phyloP scores from a whole-genome alignment of 1,140 invertebrate genomes.

The Sinella curviseta region DNA sequence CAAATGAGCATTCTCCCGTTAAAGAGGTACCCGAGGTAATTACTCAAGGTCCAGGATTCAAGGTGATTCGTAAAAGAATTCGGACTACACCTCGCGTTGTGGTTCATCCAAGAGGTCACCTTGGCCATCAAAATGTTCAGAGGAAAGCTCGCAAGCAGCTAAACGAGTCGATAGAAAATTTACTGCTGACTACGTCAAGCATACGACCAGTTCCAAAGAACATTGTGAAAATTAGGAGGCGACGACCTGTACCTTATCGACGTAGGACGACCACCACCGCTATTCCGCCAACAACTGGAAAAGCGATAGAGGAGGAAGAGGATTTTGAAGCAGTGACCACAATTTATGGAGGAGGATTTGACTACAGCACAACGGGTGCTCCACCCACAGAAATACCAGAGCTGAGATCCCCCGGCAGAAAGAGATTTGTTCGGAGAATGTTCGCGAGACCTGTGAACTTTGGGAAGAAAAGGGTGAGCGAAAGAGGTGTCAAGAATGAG shows the following conservation, averaged over 20 bases:
- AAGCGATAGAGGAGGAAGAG: background rate
- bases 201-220: constrained; percentile 10
- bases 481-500: background rate
- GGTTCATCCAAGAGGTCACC: constrained; percentile 8
- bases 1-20: background rate
- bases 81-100: background rate
- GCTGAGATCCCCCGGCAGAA: background rate
- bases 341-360: background rate
- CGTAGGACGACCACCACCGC: background rate
- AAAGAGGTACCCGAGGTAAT: background rate
- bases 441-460: background rate
- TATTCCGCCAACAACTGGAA: background rate
- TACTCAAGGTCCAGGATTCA: background rate
- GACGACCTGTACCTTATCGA: background rate
- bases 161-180: background rate
- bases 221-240: background rate
- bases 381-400: background rate
- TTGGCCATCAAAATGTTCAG: constrained; percentile 12
- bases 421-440: background rate
- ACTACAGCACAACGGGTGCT: background rate
- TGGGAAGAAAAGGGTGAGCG: background rate
- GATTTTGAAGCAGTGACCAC: background rate
- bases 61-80: background rate
- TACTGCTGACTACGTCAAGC: background rate
- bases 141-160: background rate